A percentile compares a stretch with the other conserved stretches of the same genome.
Evolutionary conservation across 2,888 invertebrate genomes (phyloP).

Genomic region (Ctenicera cuprea): DNA sequence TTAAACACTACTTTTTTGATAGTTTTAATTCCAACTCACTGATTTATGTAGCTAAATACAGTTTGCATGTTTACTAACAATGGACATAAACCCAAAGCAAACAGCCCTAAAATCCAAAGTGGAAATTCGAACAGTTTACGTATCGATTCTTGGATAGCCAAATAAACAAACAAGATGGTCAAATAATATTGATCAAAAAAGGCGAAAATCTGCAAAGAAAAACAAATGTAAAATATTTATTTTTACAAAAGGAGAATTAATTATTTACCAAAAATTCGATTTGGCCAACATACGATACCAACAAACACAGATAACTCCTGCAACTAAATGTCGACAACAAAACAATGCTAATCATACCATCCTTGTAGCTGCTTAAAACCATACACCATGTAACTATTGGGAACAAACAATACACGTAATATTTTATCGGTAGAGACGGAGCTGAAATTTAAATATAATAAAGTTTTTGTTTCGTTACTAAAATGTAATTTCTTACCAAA

Average conservation of each 20-base stretch:
- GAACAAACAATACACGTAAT: slow-evolving; percentile 80
- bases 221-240: slow-evolving; percentile 4
- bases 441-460: slow-evolving; percentile 19
- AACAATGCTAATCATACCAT: slow-evolving; percentile 57
- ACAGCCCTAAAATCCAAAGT: not conserved
- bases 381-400: slow-evolving; percentile 78
- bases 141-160: slow-evolving; percentile 1
- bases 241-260: no score
- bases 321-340: not conserved
- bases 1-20: not conserved
- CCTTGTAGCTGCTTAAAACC: slow-evolving; percentile 42
- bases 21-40: slow-evolving; percentile 24
- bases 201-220: slow-evolving; percentile 74
- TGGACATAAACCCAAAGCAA: slow-evolving; percentile 33
- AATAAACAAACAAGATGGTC: slow-evolving; percentile 3
- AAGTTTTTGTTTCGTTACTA: not conserved
- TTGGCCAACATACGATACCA: not conserved
- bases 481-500: not conserved
- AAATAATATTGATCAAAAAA: slow-evolving; percentile 74
- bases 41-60: slow-evolving; percentile 14
- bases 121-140: not conserved
- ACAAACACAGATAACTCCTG: no score
- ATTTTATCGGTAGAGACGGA: slow-evolving; percentile 78
- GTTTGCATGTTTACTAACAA: slow-evolving; percentile 32
- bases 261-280: not conserved